Percentiles rank a stretch among this genome's conserved stretches.
phyloP scores from a whole-genome alignment of 2,797 vertebrate genomes.

The Hyperoplus lanceolatus region DNA sequence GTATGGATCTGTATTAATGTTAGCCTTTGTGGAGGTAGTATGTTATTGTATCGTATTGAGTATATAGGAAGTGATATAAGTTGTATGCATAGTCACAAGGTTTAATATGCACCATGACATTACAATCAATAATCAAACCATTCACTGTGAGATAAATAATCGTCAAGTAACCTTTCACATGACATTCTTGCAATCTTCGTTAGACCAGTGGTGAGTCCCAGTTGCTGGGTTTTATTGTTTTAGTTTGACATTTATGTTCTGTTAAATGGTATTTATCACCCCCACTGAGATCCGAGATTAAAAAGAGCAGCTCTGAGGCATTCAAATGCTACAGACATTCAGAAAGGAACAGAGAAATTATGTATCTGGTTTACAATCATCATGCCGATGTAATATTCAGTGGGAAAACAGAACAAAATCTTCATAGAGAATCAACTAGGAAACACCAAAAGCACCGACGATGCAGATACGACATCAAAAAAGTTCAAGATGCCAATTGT shows the following conservation, averaged over 20 bases:
- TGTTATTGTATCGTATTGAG: too few relatives aligned
- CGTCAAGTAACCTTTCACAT: conserved; percentile 35
- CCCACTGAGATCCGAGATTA: conserved; percentile 26
- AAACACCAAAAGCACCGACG: neutral
- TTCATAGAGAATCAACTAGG: neutral
- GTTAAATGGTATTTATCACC: conserved; percentile 55
- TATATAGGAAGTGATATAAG: too few relatives aligned
- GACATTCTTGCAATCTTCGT: conserved; percentile 49
- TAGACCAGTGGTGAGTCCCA: conserved; percentile 44
- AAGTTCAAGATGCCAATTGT: neutral
- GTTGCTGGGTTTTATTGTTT: conserved; percentile 23
- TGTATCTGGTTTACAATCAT: neutral
- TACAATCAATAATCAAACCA: conserved; percentile 37
- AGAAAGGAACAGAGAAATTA: conserved; percentile 22
- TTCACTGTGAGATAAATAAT: conserved; percentile 22
- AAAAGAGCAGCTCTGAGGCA: conserved; percentile 41
- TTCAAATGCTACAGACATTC: conserved; percentile 33
- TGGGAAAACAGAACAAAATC: neutral
- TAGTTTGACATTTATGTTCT: conserved; percentile 66
- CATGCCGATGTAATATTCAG: neutral
- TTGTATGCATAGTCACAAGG: conserved; percentile 14
- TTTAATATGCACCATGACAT: conserved; percentile 24
- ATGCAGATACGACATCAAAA: neutral
- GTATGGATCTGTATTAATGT: too few relatives aligned
- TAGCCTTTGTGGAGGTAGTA: too few relatives aligned